These are phyloP conservation scores for Poecilus cupreus DNA, from an alignment of 2,888 invertebrate species.

Conservation along the genomic window DNA sequence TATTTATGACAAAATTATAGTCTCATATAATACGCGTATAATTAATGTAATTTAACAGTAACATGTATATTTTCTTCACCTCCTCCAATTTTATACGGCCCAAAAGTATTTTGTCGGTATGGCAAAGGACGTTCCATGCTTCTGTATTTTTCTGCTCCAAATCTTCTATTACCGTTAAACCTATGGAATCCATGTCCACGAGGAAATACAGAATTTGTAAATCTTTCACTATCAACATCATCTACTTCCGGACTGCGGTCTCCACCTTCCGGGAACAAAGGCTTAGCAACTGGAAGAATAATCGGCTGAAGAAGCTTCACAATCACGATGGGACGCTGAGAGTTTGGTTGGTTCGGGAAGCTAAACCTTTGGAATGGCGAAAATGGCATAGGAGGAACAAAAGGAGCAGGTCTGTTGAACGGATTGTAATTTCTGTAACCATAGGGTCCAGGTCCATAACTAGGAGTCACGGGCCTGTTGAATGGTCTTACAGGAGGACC, in stretches of 20 bases:
- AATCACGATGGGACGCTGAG: background rate
- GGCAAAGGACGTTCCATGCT: background rate
- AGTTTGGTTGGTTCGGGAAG: background rate
- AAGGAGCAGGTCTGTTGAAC: background rate
- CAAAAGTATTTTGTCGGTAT: slow-evolving; percentile 20
- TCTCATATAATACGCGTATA: background rate
- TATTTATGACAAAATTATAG: too few relatives aligned
- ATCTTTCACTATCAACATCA: slow-evolving; percentile 6
- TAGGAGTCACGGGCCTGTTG: background rate
- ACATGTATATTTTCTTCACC: slow-evolving; percentile 22
- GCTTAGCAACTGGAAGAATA: slow-evolving; percentile 39
- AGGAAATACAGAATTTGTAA: background rate
- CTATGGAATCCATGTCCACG: background rate
- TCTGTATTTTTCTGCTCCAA: background rate
- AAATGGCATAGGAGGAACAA: slow-evolving; percentile 5
- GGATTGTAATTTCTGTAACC: background rate
- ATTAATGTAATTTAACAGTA: slow-evolving; percentile 37
- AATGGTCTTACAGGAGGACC: background rate
- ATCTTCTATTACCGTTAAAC: background rate
- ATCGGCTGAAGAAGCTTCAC: slow-evolving; percentile 32
- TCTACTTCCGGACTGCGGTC: background rate
- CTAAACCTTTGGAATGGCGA: background rate
- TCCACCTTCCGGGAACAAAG: slow-evolving; percentile 2
- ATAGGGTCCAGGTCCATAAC: background rate
- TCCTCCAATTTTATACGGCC: background rate